These are phyloP conservation scores for Bettongia penicillata DNA, from an alignment of 2,113 vertebrate genomes.

Conservation along the genomic window DNA sequence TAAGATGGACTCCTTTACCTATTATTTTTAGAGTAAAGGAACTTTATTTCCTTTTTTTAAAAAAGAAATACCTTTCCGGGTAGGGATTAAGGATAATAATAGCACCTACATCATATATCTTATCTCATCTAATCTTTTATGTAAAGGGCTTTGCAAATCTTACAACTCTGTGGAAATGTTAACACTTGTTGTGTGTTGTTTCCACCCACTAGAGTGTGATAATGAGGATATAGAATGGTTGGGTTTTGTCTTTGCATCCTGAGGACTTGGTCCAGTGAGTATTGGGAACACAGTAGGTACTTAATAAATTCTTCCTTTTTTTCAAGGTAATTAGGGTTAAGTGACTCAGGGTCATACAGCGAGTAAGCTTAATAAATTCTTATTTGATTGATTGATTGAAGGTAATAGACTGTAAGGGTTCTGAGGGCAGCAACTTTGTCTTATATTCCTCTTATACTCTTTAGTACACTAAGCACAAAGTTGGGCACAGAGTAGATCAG, in stretches of 20 bases:
- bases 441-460: neutral
- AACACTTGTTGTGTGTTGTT: neutral
- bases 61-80: neutral
- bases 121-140: neutral
- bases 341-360: too few species aligned
- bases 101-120: neutral
- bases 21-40: neutral
- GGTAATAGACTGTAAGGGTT: neutral
- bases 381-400: neutral
- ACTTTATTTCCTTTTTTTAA: neutral
- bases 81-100: neutral
- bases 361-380: neutral
- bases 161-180: neutral
- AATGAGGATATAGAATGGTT: neutral
- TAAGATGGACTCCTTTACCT: neutral
- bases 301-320: neutral
- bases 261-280: neutral
- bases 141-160: neutral
- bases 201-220: neutral
- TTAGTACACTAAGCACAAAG: neutral
- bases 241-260: neutral
- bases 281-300: neutral
- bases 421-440: neutral
- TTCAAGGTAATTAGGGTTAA: too few species aligned
- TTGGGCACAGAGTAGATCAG: neutral